phyloP scores from a whole-genome alignment of 2,888 invertebrate genomes.

The Syritta pipiens region DNA sequence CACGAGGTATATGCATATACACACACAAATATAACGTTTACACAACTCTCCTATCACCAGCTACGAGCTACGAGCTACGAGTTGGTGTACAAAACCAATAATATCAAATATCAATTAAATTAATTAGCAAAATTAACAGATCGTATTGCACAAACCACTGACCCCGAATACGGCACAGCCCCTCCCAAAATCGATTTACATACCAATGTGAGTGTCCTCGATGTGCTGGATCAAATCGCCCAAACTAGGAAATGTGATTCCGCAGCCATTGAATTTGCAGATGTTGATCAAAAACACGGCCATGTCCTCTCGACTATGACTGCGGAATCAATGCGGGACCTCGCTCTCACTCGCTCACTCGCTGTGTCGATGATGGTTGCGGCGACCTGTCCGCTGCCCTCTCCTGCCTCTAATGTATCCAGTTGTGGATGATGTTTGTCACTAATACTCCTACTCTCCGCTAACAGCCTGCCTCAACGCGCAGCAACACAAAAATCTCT shows the following conservation, averaged over 20 bases:
- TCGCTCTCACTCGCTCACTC: constrained; percentile 71
- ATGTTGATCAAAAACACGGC: constrained; percentile 94
- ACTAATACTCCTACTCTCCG: constrained; percentile 55
- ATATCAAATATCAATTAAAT: constrained; percentile 68
- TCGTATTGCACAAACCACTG: constrained; percentile 58
- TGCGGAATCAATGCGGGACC: constrained; percentile 76
- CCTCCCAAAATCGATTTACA: constrained; percentile 70
- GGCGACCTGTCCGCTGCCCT: constrained; percentile 12
- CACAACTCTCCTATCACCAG: constrained; percentile 5
- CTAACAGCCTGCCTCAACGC: constrained; percentile 16
- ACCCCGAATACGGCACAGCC: constrained; percentile 40
- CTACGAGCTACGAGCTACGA: background rate
- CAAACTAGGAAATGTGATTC: constrained; percentile 89
- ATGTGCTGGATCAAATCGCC: constrained; percentile 92
- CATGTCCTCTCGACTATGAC: constrained; percentile 82
- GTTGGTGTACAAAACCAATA: constrained; percentile 54
- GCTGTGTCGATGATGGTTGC: constrained; percentile 65
- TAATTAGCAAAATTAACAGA: constrained; percentile 59
- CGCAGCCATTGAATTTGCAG: constrained; percentile 93
- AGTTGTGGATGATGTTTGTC: constrained; percentile 1
- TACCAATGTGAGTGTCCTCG: constrained; percentile 93
- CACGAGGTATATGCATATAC: constrained; percentile 45
- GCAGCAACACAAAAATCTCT: constrained; percentile 38
- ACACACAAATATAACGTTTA: constrained; percentile 1
- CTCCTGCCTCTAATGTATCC: background rate